Base-by-base conservation (phyloP, 2,888 invertebrate species). In the Lepas anatifera region DNA sequence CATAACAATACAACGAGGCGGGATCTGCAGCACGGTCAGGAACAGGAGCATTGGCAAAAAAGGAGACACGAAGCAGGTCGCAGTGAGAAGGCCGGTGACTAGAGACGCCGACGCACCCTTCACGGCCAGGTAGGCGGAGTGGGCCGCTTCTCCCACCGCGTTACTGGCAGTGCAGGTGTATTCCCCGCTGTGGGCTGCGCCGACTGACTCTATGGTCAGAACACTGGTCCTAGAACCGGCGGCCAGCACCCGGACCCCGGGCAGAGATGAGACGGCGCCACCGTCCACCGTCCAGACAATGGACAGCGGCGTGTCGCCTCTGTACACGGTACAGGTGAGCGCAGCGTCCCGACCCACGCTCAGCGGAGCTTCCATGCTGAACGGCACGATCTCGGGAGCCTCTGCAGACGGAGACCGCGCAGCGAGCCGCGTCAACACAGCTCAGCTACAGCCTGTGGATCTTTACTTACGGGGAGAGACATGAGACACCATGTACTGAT, bases 141-240 rank as follows among this genome's bases (percentile, higher is more conserved):
- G 86, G 79, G 85, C 86, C 75, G 85, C 84, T 75, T 82, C 83
- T 74, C 90, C 90, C 63, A 88, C 90, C 77, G 80, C 82, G 81
- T 90, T 90, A 74, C 83, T 84, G 32, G 89, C 90, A 70, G 86
- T 84, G 78, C 91, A 91, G 58, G 88, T 89, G 77, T 89, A 91
- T 78, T 86, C 84, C 71, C 90, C 90, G 74, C 87, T 86, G 78
- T 90, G 89, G 70, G 84, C 83, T 52, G 85, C 86, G 71, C 85
- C 85, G 66, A 89, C 84, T n/a, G 87, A 84, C 74, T 87, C 85
- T 74, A 89, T 87, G 75, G 84, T 85, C 74, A 89, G 84, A 76
- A 86, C 83, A 75, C 86, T 87, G 76, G 86, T 86, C 75, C 87
- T 85, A 69, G 82, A 81, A 73, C 85, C 83, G 74, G 84, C 58